Base-by-base conservation (phyloP, 1,140 invertebrate species). In the Copidosoma floridanum region DNA sequence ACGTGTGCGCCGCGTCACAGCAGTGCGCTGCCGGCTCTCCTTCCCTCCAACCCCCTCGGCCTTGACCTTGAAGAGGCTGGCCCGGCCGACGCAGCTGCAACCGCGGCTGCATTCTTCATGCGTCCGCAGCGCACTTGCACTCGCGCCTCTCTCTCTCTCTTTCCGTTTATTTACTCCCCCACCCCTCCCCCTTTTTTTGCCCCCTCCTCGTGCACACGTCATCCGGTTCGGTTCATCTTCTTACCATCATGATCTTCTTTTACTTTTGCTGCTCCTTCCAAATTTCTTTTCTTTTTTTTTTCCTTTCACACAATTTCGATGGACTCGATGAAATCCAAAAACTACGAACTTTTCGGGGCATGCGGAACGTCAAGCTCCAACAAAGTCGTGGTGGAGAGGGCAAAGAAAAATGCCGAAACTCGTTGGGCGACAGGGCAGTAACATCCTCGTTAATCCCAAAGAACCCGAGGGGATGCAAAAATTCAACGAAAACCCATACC, bases 11-110 rank as follows among this genome's bases (percentile, higher is more conserved):
- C n/a, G n/a, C n/a, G n/a, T n/a, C n/a, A n/a, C n/a, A n/a, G n/a
- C n/a, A n/a, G n/a, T n/a, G n/a, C n/a, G n/a, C n/a, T n/a, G 55
- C 35, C 48, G 32, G 52, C 50, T 61, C 63, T 47, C 55, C 60
- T 37, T 38, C 52, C 38, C 37, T 38, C 20, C 1, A 2, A 27
- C 51, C 18, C 18, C 32, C 38, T 16, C 32, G 5, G 29, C 41
- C 44, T 61, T 50, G 32, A 55, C 57, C 46, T 51, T 59, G 50
- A 60, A 24, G 21, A 47, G 14, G 26, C 12, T 21, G n/a, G 2
- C 35, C 38, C 12, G 24, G 24, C 16, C 27, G 10, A 12, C 27
- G 29, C n/a, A n/a, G n/a, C n/a, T n/a, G n/a, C n/a, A n/a, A 12
- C 29, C 6, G 41, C 24, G 12, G 43, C 41, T 56, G 35, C 44